Conservation (phyloP, 2,113 vertebrate species). For the Siniperca chuatsi region DNA sequence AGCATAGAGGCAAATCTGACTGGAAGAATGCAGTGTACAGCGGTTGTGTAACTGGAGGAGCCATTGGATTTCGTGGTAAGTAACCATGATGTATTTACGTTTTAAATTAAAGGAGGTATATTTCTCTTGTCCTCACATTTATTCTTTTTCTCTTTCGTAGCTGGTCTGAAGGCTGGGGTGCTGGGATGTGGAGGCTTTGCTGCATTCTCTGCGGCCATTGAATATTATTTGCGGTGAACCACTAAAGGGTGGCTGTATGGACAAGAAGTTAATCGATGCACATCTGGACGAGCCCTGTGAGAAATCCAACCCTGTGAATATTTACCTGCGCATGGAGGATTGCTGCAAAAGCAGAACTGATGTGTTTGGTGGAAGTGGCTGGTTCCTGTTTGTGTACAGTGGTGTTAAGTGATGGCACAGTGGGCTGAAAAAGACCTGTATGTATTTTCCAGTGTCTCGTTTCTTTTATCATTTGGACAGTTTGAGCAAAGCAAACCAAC, state of each 20-base stretch:
- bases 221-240: constrained; percentile 93
- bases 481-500: not conserved
- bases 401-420: not conserved
- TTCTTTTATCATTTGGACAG: constrained; percentile 4
- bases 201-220: constrained; percentile 95
- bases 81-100: constrained; percentile 12
- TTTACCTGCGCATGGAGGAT: not conserved
- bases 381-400: constrained; percentile 17
- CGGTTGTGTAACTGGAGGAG: constrained; percentile 95
- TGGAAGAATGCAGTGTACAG: constrained; percentile 98
- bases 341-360: constrained; percentile 1
- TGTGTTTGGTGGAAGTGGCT: constrained; percentile 1
- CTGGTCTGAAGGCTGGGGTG: constrained; percentile 93
- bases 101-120: not conserved
- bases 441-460: not conserved
- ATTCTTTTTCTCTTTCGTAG: constrained; percentile 71
- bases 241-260: not conserved
- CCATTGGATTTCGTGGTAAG: constrained; percentile 95
- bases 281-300: constrained; percentile 17
- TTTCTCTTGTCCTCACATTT: not conserved
- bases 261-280: constrained; percentile 5
- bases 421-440: not conserved
- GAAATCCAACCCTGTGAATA: not conserved
- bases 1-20: constrained; percentile 96
- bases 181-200: constrained; percentile 97